Base-by-base conservation (phyloP, 2,888 invertebrate genomes). In the Leucania comma region DNA sequence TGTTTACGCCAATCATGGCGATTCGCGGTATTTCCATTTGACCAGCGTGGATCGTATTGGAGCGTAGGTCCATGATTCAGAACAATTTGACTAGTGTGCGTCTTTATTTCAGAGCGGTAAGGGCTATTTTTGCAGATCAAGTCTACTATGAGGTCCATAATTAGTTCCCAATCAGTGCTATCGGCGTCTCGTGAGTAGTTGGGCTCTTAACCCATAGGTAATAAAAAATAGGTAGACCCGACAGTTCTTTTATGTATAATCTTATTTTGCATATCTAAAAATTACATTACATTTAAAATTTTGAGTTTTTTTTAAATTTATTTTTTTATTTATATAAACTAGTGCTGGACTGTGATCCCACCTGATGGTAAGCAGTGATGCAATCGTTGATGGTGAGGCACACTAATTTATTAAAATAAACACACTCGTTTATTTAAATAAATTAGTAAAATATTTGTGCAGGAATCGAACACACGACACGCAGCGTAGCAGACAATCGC, bases 101-200 rank as follows among this genome's bases (percentile, higher is more conserved):
- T 1, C 67, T 56, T 56, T 75, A 72, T 75, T 32, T 42, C 54
- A 0, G 22, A 22, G 68, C 1, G 24, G 9, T 57, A 57, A 57
- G 22, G 8, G 22, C 8, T 17, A 0, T 72, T 38, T 42, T 75
- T 8, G 54, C 26, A 48, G 12, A 2, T 56, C 17, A 42, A 4
- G 10, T 14, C 4, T 53, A 65, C 57, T 72, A 57, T 48, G 62
- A 69, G 70, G 57, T 61, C 60, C 68, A 63, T 88, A 89, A 91
- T 90, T 89, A 90, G 86, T 84, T 86, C 88, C 87, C 86, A 88
- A 89, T 89, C 88, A 85, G 80, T 56, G 35, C 38, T 65, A 69
- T 73, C 57, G 58, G 57, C 32, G 60, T 53, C 58, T 68, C 66
- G 46, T 38, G 54, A 53, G 63, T 42, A 59, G 60, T 72, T 71